These are phyloP conservation scores for Antitype chi DNA, from an alignment of 2,888 invertebrate genomes.

Conservation along the genomic window DNA sequence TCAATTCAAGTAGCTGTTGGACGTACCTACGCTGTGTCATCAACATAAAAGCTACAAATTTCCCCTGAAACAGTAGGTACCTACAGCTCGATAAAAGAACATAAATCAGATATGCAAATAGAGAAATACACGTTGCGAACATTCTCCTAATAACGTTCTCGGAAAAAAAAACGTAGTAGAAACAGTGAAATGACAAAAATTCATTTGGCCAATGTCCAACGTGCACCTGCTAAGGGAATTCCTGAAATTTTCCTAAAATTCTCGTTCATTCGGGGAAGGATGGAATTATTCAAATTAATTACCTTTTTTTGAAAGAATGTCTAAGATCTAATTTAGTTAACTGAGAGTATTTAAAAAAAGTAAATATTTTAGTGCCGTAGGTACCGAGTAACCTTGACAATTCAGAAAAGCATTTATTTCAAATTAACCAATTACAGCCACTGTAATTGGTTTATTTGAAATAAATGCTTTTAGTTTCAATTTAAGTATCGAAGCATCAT, in stretches of 20 bases:
- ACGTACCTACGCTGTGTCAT: neutral
- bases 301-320: neutral
- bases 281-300: neutral
- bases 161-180: conserved; percentile 36
- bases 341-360: neutral
- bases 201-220: conserved; percentile 60
- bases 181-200: conserved; percentile 52
- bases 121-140: conserved; percentile 40
- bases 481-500: neutral
- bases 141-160: conserved; percentile 47
- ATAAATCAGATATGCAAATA: conserved; percentile 32
- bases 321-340: neutral
- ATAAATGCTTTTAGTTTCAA: too few species aligned
- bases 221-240: conserved; percentile 21
- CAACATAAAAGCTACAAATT: neutral
- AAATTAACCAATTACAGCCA: too few species aligned
- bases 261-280: neutral
- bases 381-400: too few species aligned
- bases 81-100: neutral
- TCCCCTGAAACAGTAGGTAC: neutral
- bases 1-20: neutral
- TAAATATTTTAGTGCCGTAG: neutral
- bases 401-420: too few species aligned
- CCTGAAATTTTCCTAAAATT: conserved; percentile 28
- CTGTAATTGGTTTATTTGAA: too few species aligned